Conservation (phyloP, 2,797 vertebrate species). For the Chrysocyon brachyurus region DNA sequence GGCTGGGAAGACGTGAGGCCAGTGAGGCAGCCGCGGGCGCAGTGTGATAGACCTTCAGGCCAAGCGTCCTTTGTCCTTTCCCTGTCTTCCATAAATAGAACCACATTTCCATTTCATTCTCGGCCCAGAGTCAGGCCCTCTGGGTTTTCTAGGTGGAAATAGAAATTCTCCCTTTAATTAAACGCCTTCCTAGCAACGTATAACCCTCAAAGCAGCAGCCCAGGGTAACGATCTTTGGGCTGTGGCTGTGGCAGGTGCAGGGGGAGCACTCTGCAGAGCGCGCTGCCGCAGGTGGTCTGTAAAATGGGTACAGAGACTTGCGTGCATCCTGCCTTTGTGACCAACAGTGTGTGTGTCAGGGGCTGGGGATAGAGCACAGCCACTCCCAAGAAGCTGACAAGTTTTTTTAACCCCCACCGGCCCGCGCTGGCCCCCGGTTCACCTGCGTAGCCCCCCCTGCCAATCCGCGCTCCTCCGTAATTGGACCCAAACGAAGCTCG, state of each 20-base stretch:
- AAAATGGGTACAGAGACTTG: neutral
- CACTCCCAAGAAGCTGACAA: neutral
- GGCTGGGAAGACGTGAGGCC: neutral
- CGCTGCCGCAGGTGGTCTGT: neutral
- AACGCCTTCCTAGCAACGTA: neutral
- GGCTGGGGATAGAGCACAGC: neutral
- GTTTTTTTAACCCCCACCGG: neutral
- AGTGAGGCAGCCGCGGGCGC: neutral
- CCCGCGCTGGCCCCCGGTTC: neutral
- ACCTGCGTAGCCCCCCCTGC: neutral
- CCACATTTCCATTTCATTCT: neutral
- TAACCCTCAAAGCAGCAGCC: neutral
- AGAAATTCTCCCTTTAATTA: slow-evolving; percentile 16
- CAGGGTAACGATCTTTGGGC: neutral
- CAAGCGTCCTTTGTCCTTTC: neutral
- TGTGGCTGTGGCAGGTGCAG: neutral
- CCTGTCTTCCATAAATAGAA: neutral
- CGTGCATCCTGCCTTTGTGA: neutral
- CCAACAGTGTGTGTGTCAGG: neutral
- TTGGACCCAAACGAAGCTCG: slow-evolving; percentile 35
- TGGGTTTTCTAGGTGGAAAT: neutral
- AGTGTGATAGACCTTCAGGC: neutral
- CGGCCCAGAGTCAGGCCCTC: neutral
- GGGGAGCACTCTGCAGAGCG: neutral
- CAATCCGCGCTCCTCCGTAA: neutral